Percentiles rank a stretch among this genome's conserved stretches.
These are phyloP conservation scores for Macaria liturata DNA, from an alignment of 2,888 invertebrate species.

Conservation along the genomic window DNA sequence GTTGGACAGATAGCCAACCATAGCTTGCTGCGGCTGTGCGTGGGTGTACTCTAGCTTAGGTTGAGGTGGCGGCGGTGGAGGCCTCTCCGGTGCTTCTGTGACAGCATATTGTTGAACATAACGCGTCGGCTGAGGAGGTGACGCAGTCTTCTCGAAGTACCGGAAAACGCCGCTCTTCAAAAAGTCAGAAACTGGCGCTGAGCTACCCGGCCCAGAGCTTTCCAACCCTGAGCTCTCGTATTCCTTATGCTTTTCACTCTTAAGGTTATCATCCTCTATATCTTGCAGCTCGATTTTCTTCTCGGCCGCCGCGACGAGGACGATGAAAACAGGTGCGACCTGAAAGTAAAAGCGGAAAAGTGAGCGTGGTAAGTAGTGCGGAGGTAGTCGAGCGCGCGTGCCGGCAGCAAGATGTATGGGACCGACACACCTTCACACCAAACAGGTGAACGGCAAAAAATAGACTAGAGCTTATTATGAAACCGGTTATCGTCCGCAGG, in stretches of 20 bases:
- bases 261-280: conserved; percentile 88
- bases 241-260: conserved; percentile 78
- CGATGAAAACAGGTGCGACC: conserved; percentile 60
- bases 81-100: conserved; percentile 64
- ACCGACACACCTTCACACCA: conserved; percentile 46
- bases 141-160: conserved; percentile 56
- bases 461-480: conserved; percentile 66
- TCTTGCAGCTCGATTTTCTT: conserved; percentile 89
- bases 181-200: conserved; percentile 52
- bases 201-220: conserved; percentile 32
- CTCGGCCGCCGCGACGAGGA: conserved; percentile 69
- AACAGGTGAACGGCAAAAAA: conserved; percentile 79
- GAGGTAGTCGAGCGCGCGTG: conserved; percentile 26
- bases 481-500: conserved; percentile 62
- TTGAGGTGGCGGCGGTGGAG: conserved; percentile 33
- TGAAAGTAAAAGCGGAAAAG: conserved; percentile 71
- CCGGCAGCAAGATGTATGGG: conserved; percentile 43
- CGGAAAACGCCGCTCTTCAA: conserved; percentile 61
- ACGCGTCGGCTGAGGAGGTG: conserved; percentile 53
- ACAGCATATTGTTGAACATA: conserved; percentile 74
- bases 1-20: conserved; percentile 73
- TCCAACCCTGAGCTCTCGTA: conserved; percentile 51
- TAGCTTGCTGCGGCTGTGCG: conserved; percentile 56
- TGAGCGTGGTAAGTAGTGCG: conserved; percentile 38
- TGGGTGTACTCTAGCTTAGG: conserved; percentile 49